Base-by-base conservation (phyloP, 1,140 invertebrate species). In the Akabosia matsudoensis region DNA sequence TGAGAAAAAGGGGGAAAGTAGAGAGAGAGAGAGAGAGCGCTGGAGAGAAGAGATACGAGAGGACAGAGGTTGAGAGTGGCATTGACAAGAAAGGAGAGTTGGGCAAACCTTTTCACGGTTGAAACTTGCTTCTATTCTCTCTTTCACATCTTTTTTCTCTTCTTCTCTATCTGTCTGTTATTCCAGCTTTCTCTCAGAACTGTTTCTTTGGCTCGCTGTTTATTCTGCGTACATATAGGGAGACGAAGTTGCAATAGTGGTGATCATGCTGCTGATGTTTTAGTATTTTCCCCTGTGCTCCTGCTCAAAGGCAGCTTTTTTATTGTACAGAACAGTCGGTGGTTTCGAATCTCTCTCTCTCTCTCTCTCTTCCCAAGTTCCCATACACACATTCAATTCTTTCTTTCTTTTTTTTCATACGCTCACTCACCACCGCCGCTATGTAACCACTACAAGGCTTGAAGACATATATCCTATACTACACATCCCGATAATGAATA, bases 31-130 rank as follows among this genome's bases (percentile, higher is more conserved):
- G 73, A 74, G 52, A 73, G 73, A 72, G 61, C 67, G 56, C 73
- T 73, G 76, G 74, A 74, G 61, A 73, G 76, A 74, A 67, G 45
- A 67, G 61, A 67, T 67, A 67, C 61, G 61, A 67, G 31, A 71
- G 73, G 73, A 75, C 70, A 71, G 74, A 74, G 73, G 77, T 75
- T 78, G 67, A 51, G 70, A 78, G 73, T 74, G 73, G 74, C 77
- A 78, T 78, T 78, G 77, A 74, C 70, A 37, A 71, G 67, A 72
- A 70, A 73, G 71, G 77, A 75, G 77, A 70, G 52, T 51, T 75
- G 74, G 74, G 54, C 74, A 74, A 75, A 78, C 73, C 77, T 78
- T 78, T 78, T 78, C 77, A 78, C 77, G 74, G 73, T 75, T 75
- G 52, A 73, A 77, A 73, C 74, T 77, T 73, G 76, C 73, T 67